Evolutionary conservation across 2,797 vertebrate genomes (phyloP).

Genomic region (Oceanodroma leucorhoa): DNA sequence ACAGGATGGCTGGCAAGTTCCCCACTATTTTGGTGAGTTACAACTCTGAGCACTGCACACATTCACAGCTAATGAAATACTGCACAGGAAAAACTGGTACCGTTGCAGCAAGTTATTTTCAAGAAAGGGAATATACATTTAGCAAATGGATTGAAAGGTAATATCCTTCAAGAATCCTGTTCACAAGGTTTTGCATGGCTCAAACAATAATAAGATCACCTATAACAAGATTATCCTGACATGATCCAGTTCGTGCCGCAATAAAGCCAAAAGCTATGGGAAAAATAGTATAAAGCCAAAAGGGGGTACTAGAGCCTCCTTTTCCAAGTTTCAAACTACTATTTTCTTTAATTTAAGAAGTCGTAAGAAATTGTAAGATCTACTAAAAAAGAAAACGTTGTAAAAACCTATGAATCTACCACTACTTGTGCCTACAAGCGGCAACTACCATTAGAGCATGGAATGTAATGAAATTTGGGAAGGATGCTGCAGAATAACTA

Average conservation of each 20-base stretch:
- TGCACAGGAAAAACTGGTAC: background rate
- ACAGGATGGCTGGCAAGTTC: conserved; percentile 14
- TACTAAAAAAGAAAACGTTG: background rate
- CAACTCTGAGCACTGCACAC: background rate
- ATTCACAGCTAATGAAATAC: background rate
- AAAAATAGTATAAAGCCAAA: background rate
- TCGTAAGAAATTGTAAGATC: background rate
- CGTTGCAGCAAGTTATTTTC: background rate
- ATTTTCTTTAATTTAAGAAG: background rate
- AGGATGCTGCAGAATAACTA: background rate
- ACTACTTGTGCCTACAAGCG: background rate
- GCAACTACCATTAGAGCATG: background rate
- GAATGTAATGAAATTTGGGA: background rate
- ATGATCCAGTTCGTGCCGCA: background rate
- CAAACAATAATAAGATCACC: background rate
- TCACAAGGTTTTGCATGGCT: background rate
- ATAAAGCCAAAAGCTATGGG: background rate
- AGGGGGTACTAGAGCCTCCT: background rate
- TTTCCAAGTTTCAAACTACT: background rate
- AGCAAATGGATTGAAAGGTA: background rate
- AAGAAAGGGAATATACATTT: background rate
- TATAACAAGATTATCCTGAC: conserved; percentile 21
- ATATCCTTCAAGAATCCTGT: background rate
- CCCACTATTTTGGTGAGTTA: background rate
- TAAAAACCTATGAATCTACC: background rate